phyloP scores from a whole-genome alignment of 2,113 vertebrate species.

The Polypterus bichir region DNA sequence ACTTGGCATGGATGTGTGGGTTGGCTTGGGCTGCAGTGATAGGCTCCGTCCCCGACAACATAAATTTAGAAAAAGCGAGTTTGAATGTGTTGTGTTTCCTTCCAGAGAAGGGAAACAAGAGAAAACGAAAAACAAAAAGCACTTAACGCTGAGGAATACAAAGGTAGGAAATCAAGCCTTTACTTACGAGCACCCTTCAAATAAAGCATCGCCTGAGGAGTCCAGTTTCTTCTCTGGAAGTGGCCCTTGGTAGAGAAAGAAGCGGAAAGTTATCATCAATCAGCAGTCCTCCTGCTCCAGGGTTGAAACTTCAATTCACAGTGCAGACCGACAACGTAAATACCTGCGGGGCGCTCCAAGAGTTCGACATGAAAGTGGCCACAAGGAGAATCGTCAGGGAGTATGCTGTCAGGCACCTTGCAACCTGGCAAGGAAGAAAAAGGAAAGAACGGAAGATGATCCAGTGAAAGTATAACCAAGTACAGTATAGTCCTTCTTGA shows the following conservation, averaged over 20 bases:
- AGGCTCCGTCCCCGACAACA: too few species aligned
- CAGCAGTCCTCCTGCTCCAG: not conserved
- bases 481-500: too few species aligned
- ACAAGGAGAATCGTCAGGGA: slow-evolving; percentile 52
- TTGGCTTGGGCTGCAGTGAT: too few species aligned
- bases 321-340: not conserved
- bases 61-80: too few species aligned
- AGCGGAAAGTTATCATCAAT: not conserved
- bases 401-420: slow-evolving; percentile 31
- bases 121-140: too few species aligned
- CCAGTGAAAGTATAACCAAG: not conserved
- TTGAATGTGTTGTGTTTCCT: too few species aligned
- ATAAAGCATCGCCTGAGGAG: slow-evolving; percentile 90
- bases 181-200: slow-evolving; percentile 88
- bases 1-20: too few species aligned
- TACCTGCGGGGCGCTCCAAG: slow-evolving; percentile 66
- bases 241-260: slow-evolving; percentile 39
- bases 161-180: not conserved
- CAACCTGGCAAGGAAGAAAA: slow-evolving; percentile 42
- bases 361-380: slow-evolving; percentile 42
- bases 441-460: not conserved
- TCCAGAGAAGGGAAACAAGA: too few species aligned
- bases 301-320: too few species aligned
- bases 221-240: slow-evolving; percentile 85
- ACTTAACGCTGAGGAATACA: too few species aligned